Conservation (phyloP, 2,888 invertebrate genomes). For the Trachelus troglodyta region DNA sequence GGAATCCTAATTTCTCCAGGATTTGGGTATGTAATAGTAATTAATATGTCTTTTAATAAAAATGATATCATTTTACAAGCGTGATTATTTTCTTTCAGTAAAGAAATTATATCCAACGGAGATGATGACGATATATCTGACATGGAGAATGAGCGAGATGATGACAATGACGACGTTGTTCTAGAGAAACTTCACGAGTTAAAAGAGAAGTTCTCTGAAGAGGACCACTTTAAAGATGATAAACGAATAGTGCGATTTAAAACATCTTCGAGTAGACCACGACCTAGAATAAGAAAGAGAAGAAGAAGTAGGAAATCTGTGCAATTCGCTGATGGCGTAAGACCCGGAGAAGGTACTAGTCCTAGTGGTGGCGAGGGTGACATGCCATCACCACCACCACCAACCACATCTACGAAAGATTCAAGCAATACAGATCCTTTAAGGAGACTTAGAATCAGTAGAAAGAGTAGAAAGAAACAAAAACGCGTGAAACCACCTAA, state of each 20-base stretch:
- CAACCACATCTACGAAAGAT: conserved; percentile 26
- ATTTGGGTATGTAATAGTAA: conserved; percentile 61
- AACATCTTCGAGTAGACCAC: conserved; percentile 17
- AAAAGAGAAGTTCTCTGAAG: background rate
- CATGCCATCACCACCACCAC: conserved; percentile 72
- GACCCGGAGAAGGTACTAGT: conserved; percentile 72
- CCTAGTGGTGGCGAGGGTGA: conserved; percentile 72
- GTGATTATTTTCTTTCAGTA: conserved; percentile 33
- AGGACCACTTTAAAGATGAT: background rate
- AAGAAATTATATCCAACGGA: conserved; percentile 51
- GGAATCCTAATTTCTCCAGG: conserved; percentile 71
- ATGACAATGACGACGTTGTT: conserved; percentile 28
- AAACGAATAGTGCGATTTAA: background rate
- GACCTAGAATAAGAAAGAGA: conserved; percentile 25
- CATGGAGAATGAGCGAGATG: conserved; percentile 22
- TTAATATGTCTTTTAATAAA: background rate
- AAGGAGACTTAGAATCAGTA: conserved; percentile 45
- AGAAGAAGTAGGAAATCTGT: conserved; percentile 66
- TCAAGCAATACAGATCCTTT: conserved; percentile 31
- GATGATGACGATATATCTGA: conserved; percentile 37
- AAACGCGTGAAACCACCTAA: conserved; percentile 68
- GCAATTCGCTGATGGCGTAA: conserved; percentile 73
- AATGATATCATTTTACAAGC: background rate
- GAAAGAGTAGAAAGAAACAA: conserved; percentile 69
- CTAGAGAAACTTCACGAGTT: background rate